Base-by-base conservation (phyloP, 2,888 invertebrate species). In the Zygothrica quintamaculata region DNA sequence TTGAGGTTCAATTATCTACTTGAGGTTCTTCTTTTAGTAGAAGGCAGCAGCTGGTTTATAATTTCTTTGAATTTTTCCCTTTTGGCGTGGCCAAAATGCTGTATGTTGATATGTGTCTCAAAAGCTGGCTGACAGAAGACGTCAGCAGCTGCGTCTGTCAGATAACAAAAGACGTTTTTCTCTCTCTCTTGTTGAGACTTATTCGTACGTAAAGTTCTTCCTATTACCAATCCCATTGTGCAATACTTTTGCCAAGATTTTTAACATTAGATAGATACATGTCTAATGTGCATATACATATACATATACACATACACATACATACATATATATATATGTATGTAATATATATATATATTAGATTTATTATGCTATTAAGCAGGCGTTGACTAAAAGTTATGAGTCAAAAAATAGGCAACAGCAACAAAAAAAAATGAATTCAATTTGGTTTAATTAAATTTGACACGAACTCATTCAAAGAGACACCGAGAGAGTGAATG, bases 111-210 rank as follows among this genome's bases (percentile, higher is more conserved):
- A 71, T 72, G 60, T 67, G 71, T 40, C 58, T 43, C 39, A 48
- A 37, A 51, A 43, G 43, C 58, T 15, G 33, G 29, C 36, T 39
- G 61, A 34, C 53, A 44, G 34, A 36, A 51, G 56, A 48, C 64
- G 52, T 65, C 65, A 65, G 73, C 73, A 79, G 70, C 86, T 80
- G 80, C 46, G 67, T 52, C 67, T 75, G 84, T 75, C 80, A 82
- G 80, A 80, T 80, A 80, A 80, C 84, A 85, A 80, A 72, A 69
- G 73, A 64, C n/a, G 76, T 62, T 68, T 59, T 61, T n/a, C n/a
- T n/a, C n/a, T n/a, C n/a, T n/a, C n/a, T n/a, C n/a, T n/a, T n/a
- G n/a, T n/a, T n/a, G n/a, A n/a, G n/a, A n/a, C n/a, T n/a, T n/a
- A n/a, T n/a, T n/a, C n/a, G n/a, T n/a, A n/a, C n/a, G n/a, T n/a